Evolutionary conservation across 2,888 invertebrate genomes (phyloP).

Genomic region (Synanthedon tipuliformis): DNA sequence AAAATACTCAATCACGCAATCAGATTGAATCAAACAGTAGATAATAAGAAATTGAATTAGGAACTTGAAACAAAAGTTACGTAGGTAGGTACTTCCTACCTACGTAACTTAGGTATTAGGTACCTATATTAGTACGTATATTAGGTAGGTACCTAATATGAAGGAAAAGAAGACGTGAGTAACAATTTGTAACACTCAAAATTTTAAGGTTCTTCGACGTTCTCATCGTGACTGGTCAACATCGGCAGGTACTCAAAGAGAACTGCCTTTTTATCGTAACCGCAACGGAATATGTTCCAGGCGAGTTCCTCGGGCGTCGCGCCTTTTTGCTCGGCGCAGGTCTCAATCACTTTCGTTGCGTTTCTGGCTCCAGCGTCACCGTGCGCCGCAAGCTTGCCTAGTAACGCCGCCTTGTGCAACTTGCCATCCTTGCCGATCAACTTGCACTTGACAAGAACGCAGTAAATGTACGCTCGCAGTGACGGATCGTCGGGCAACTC

Average conservation of each 20-base stretch:
- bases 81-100: too few relatives aligned
- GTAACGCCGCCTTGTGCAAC: slow-evolving; percentile 43
- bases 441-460: slow-evolving; percentile 54
- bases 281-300: slow-evolving; percentile 58
- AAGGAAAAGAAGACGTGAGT: too few relatives aligned
- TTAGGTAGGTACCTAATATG: too few relatives aligned
- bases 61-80: too few relatives aligned
- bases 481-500: slow-evolving; percentile 23
- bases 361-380: slow-evolving; percentile 27
- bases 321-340: slow-evolving; percentile 36
- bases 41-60: too few relatives aligned
- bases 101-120: too few relatives aligned
- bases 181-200: too few relatives aligned
- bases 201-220: neutral
- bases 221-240: slow-evolving; percentile 2
- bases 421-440: slow-evolving; percentile 56
- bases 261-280: slow-evolving; percentile 47
- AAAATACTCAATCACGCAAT: too few relatives aligned
- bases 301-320: slow-evolving; percentile 50
- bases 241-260: slow-evolving; percentile 47
- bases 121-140: too few relatives aligned
- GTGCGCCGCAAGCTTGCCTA: slow-evolving; percentile 31
- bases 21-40: too few relatives aligned
- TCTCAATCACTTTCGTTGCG: slow-evolving; percentile 47
- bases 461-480: slow-evolving; percentile 46